A percentile compares a stretch with the other conserved stretches of the same genome.
phyloP scores from a whole-genome alignment of 2,797 vertebrate genomes.

The Geotrypetes seraphini region DNA sequence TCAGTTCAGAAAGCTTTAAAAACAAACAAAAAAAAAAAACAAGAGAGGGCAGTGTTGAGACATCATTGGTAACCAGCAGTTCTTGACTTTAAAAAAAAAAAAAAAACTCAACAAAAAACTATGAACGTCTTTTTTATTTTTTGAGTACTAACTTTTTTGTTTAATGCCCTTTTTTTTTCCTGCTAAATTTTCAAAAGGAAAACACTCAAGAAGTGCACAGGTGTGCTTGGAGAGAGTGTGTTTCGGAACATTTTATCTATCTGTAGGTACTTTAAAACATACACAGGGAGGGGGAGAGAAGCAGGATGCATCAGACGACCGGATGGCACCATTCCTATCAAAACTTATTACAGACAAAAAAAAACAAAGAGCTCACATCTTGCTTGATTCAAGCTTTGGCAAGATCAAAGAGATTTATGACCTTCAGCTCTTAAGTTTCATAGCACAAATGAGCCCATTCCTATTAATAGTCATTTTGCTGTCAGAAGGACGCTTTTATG shows the following conservation, averaged over 20 bases:
- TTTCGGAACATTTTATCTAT: conserved; percentile 8
- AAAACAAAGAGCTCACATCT: conserved; percentile 8
- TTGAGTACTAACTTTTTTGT: conserved; percentile 40
- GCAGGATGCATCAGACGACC: conserved; percentile 36
- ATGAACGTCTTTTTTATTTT: conserved; percentile 21
- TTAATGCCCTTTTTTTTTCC: conserved; percentile 16
- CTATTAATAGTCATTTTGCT: conserved; percentile 61
- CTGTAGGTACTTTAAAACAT: conserved; percentile 19
- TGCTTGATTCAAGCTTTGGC: conserved; percentile 35
- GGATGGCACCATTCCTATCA: conserved; percentile 51
- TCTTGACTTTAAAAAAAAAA: no score
- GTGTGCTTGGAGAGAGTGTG: conserved; percentile 16
- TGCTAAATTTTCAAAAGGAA: neutral
- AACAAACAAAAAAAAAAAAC: no score
- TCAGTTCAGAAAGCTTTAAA: no score
- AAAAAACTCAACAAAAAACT: conserved; percentile 17
- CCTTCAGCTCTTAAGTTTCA: conserved; percentile 50
- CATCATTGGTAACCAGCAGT: conserved; percentile 20
- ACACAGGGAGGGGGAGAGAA: conserved; percentile 14
- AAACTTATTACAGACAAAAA: conserved; percentile 1
- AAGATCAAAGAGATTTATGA: conserved; percentile 61
- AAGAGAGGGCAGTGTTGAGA: conserved; percentile 64
- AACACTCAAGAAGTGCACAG: neutral
- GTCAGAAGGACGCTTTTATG: conserved; percentile 48
- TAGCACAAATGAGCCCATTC: conserved; percentile 44